Base-by-base conservation (phyloP, 2,113 vertebrate species). In the Crypturellus undulatus region DNA sequence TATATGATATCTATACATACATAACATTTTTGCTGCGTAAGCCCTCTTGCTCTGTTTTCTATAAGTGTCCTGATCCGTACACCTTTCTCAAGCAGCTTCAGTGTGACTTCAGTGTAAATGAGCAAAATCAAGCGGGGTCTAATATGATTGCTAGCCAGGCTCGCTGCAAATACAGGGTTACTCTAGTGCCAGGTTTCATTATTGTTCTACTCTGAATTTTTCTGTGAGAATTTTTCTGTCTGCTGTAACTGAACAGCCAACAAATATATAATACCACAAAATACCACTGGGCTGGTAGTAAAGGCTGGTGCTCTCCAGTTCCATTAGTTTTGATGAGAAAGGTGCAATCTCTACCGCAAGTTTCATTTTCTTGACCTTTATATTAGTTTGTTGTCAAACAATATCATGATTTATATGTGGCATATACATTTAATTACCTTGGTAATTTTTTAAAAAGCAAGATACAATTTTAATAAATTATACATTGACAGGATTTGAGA, bases 11-110 rank as follows among this genome's bases (percentile, higher is more conserved):
- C 24, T 26, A 34, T 60, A 47, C 42, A 47, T 36, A 21, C 14
- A 36, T 36, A 71, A 38, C 24, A 7, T 52, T 21, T 52, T 2
- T 2, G 21, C n/a, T 9, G 22, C 3, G 36, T 18, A 1, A 45
- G 51, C 38, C 2, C n/a, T 26, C 13, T 6, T 13, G 1, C 28
- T n/a, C 42, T 1, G 0, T 52, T 40, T 34, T 6, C 38, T 13
- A 1, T 1, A 7, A 17, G 0, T 8, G 63, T 43, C 22, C 22
- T 13, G 1, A 13, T 34, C 32, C 3, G 28, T n/a, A 2, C 1
- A 0, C 17, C 67, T 64, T 58, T 25, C 40, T 49, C 3, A 6
- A n/a, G 32, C 1, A 5, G 32, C 26, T 45, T 82, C n/a, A 5
- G 36, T 12, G 13, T 12, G 49, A 20, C 7, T 51, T 94, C 81